Base-by-base conservation (phyloP, 2,888 invertebrate species). In the Resseliella maxima region DNA sequence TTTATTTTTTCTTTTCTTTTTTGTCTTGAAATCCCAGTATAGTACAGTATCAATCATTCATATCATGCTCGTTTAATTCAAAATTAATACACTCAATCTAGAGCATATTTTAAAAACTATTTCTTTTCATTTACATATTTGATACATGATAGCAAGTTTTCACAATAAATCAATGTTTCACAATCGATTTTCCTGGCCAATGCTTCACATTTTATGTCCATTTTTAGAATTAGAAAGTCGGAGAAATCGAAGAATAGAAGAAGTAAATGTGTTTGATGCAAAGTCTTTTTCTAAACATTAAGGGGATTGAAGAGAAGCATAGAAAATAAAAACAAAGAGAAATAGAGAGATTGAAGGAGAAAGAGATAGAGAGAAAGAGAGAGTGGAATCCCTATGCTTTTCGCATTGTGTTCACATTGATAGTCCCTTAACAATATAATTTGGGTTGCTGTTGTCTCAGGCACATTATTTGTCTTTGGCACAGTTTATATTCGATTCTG, bases 391-490 rank as follows among this genome's bases (percentile, higher is more conserved):
- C 31, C 31, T 72, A 24, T 31, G 31, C 31, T 59, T 59, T n/a
- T 15, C 12, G 24, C 27, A 59, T 27, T 27, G n/a, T 31, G 31
- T 31, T 72, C 31, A 31, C 72, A 15, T 72, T 31, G 1, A 5
- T 2, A 72, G 72, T 72, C 72, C 72, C 72, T 31, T 1, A 72
- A 72, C 72, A 72, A 72, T 72, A 72, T 72, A 31, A 72, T 72
- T 72, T 72, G 72, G 72, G 72, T 35, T 72, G 6, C 24, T 12
- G 72, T 35, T 72, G 59, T 59, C 59, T 59, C 59, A 5, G 59
- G 1, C 1, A 24, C 27, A 24, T 59, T 59, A 59, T 72, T 27
- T 72, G 31, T 72, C 72, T 72, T 72, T 72, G 72, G 35, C 72
- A 72, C 15, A 72, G 72, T 72, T 72, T 72, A 12, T 72, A 12